A percentile compares a stretch with the other conserved stretches of the same genome.
Conservation (phyloP, 2,797 vertebrate genomes). For the Chlorospingus flavigularis region DNA sequence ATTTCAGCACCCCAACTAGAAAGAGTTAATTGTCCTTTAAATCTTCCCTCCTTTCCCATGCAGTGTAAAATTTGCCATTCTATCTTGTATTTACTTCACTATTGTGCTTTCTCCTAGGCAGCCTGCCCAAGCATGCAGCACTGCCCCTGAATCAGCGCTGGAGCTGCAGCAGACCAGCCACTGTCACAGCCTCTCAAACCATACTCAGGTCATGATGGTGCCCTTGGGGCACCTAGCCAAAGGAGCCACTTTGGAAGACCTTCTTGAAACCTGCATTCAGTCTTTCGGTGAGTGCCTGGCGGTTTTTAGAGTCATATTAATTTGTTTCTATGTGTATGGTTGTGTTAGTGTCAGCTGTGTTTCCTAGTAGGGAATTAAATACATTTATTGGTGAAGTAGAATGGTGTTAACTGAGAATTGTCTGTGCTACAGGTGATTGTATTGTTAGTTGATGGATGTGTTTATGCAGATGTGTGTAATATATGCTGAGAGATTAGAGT, state of each 20-base stretch:
- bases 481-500: not conserved
- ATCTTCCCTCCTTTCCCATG: slow-evolving; percentile 43
- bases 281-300: slow-evolving; percentile 87
- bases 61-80: not conserved
- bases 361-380: not conserved
- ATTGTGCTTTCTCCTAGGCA: slow-evolving; percentile 75
- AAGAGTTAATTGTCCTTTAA: slow-evolving; percentile 55
- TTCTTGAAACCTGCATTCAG: slow-evolving; percentile 91
- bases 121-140: slow-evolving; percentile 78
- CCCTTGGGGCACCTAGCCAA: slow-evolving; percentile 87
- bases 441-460: not conserved
- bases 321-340: not conserved
- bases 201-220: slow-evolving; percentile 80
- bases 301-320: not conserved
- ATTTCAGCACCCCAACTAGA: slow-evolving; percentile 41
- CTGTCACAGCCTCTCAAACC: slow-evolving; percentile 76
- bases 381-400: not conserved
- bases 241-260: slow-evolving; percentile 91
- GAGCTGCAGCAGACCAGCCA: slow-evolving; percentile 77
- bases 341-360: not conserved
- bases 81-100: not conserved
- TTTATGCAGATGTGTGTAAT: not conserved
- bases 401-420: not conserved
- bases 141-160: slow-evolving; percentile 81
- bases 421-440: not conserved